Evolutionary conservation across 2,797 vertebrate species (phyloP).

Genomic region (Atherinosoma microstoma): DNA sequence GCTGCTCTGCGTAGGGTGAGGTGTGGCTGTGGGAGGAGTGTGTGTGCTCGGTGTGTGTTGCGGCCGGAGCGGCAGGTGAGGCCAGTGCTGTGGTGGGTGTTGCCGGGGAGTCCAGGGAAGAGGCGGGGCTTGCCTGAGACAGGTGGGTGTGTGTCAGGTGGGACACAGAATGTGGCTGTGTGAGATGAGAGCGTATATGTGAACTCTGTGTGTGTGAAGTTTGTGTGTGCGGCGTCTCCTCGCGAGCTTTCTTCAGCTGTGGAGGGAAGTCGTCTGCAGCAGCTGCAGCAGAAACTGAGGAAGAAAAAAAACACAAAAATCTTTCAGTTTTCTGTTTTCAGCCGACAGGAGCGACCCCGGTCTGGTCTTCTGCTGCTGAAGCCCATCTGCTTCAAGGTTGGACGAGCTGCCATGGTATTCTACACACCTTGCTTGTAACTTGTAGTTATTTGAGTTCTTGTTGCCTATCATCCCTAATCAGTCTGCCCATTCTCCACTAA

Average conservation of each 20-base stretch:
- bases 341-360: too few species aligned
- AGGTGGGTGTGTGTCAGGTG: conserved; percentile 84
- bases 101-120: conserved; percentile 93
- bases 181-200: conserved; percentile 38
- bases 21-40: conserved; percentile 37
- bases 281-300: neutral
- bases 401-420: too few species aligned
- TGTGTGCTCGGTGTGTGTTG: conserved; percentile 88
- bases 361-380: too few species aligned
- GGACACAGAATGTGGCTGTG: conserved; percentile 57
- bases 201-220: conserved; percentile 44
- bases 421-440: too few species aligned
- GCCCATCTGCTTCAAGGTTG: too few species aligned
- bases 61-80: conserved; percentile 88
- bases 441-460: too few species aligned
- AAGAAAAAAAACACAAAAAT: neutral
- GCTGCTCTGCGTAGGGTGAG: conserved; percentile 85
- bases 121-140: conserved; percentile 88
- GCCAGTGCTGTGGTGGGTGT: conserved; percentile 90
- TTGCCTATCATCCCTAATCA: too few species aligned
- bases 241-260: conserved; percentile 87
- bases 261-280: conserved; percentile 69
- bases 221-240: conserved; percentile 59
- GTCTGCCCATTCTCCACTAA: too few species aligned
- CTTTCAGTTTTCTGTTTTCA: neutral